A percentile compares a stretch with the other conserved stretches of the same genome.
These are phyloP conservation scores for Psittacus erithacus DNA, from an alignment of 2,113 vertebrate genomes.

Conservation along the genomic window DNA sequence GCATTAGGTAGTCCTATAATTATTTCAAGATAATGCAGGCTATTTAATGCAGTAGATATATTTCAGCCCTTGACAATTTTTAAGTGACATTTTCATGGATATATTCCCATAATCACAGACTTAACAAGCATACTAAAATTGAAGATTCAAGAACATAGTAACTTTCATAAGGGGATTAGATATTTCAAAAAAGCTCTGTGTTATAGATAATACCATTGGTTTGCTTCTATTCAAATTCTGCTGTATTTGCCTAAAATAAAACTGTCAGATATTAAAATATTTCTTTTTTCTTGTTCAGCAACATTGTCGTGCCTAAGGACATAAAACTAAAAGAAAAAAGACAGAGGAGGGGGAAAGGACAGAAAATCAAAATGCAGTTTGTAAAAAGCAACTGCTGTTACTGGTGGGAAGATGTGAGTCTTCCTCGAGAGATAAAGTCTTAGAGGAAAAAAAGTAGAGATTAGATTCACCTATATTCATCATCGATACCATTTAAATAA, in stretches of 20 bases:
- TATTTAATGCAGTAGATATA: neutral
- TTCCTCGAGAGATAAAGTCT: neutral
- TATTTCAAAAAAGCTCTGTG: neutral
- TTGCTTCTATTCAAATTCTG: neutral
- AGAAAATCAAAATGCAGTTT: neutral
- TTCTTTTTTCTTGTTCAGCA: neutral
- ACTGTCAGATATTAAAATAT: neutral
- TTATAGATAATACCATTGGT: neutral
- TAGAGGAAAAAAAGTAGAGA: neutral
- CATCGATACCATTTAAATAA: neutral
- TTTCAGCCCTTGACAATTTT: neutral
- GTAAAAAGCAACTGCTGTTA: neutral
- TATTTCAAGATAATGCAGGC: neutral
- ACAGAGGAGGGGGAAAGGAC: rapidly evolving
- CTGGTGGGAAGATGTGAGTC: neutral
- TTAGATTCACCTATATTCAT: neutral
- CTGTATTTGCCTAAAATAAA: neutral
- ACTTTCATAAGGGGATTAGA: neutral
- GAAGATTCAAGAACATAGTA: neutral
- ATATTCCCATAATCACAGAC: neutral
- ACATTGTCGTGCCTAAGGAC: neutral
- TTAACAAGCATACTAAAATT: neutral
- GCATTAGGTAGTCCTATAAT: neutral
- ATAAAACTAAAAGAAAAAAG: neutral
- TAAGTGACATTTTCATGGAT: slow-evolving; percentile 36